These are phyloP conservation scores for Oncorhynchus nerka DNA, from an alignment of 2,113 vertebrate genomes.

Conservation along the genomic window DNA sequence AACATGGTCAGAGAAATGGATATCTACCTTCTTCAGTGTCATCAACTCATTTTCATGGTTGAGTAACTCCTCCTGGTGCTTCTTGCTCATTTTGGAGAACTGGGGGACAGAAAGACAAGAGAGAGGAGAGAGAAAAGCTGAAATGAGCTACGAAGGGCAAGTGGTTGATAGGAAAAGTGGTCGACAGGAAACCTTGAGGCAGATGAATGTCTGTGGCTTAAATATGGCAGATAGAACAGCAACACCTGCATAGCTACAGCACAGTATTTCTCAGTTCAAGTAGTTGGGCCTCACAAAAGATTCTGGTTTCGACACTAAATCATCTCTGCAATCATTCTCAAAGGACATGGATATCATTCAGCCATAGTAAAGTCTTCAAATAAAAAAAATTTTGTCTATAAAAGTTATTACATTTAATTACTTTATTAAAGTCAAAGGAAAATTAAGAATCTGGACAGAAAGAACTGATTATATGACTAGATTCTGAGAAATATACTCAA, in stretches of 20 bases:
- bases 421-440: neutral
- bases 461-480: neutral
- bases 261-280: no score
- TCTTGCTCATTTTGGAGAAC: constrained; percentile 60
- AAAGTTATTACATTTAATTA: no score
- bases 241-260: neutral
- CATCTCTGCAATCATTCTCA: no score
- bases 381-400: no score
- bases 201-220: no score
- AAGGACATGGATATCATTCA: no score
- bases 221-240: neutral
- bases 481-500: no score
- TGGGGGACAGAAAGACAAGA: constrained; percentile 27
- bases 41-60: constrained; percentile 55
- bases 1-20: neutral
- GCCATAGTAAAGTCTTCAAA: neutral
- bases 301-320: no score
- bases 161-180: neutral
- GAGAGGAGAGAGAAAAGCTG: neutral
- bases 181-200: neutral
- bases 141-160: neutral
- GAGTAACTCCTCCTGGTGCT: constrained; percentile 42
- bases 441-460: neutral
- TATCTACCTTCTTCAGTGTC: constrained; percentile 66
- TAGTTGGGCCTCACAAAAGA: no score